phyloP scores from a whole-genome alignment of 2,113 vertebrate genomes.

The Vireo altiloquus region DNA sequence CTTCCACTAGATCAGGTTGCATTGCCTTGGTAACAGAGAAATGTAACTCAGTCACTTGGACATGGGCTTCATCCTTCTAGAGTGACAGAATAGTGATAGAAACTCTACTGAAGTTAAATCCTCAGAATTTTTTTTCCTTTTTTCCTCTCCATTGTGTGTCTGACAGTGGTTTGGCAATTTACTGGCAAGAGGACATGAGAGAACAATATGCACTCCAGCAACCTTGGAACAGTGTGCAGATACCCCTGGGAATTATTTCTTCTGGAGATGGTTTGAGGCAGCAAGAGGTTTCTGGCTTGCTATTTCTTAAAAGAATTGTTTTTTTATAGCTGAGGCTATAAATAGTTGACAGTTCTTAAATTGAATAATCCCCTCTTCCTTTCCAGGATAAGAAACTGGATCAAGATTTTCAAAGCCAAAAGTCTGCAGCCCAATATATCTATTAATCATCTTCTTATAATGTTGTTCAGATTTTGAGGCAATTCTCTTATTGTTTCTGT shows the following conservation, averaged over 20 bases:
- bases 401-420: slow-evolving; percentile 1
- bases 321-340: background rate
- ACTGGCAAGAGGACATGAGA: background rate
- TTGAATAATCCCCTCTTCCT: background rate
- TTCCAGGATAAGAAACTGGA: background rate
- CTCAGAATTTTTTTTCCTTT: background rate
- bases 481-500: background rate
- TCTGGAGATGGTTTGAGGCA: background rate
- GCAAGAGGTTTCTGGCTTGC: background rate
- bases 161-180: background rate
- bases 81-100: background rate
- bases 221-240: background rate
- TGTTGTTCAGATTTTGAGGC: background rate
- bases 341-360: slow-evolving; percentile 37
- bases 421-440: background rate
- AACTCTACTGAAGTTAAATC: background rate
- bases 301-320: background rate
- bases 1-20: background rate
- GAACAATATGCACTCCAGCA: background rate
- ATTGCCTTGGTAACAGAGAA: background rate
- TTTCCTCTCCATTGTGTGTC: background rate
- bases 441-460: background rate
- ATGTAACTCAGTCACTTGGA: background rate
- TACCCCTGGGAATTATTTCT: background rate
- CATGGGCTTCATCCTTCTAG: background rate